A percentile compares a stretch with the other conserved stretches of the same genome.
Conservation (phyloP, 1,140 invertebrate species). For the Melitaea cinxia region DNA sequence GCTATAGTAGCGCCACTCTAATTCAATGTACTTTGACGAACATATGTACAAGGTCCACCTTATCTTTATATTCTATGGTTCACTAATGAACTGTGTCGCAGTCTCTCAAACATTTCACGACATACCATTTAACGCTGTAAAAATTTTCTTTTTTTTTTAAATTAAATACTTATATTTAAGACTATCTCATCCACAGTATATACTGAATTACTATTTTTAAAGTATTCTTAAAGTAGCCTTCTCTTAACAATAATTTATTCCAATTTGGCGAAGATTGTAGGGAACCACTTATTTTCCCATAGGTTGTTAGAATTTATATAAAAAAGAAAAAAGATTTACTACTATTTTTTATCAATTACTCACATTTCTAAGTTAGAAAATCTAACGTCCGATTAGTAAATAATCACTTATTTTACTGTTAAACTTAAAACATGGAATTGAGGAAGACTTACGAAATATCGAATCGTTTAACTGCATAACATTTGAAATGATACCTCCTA, state of each 20-base stretch:
- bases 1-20: too few relatives aligned
- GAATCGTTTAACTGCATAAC: slow-evolving; percentile 4
- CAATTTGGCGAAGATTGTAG: not conserved
- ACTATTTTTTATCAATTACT: not conserved
- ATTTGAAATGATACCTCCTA: slow-evolving; percentile 8
- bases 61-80: not conserved
- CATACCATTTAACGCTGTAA: slow-evolving; percentile 3
- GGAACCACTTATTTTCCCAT: not conserved
- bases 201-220: not conserved
- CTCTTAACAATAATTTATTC: not conserved
- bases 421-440: slow-evolving; percentile 26
- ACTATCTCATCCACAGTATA: not conserved
- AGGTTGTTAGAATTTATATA: slow-evolving; percentile 1
- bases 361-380: not conserved
- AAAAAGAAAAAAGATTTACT: not conserved
- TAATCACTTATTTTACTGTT: slow-evolving; percentile 6
- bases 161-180: not conserved
- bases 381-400: slow-evolving; percentile 5
- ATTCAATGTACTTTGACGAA: too few relatives aligned
- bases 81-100: not conserved
- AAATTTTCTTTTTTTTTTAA: too few relatives aligned
- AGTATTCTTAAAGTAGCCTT: not conserved
- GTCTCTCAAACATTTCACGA: not conserved
- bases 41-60: too few relatives aligned
- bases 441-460: slow-evolving; percentile 23